phyloP scores from a whole-genome alignment of 2,797 vertebrate genomes.

The Limosa lapponica region DNA sequence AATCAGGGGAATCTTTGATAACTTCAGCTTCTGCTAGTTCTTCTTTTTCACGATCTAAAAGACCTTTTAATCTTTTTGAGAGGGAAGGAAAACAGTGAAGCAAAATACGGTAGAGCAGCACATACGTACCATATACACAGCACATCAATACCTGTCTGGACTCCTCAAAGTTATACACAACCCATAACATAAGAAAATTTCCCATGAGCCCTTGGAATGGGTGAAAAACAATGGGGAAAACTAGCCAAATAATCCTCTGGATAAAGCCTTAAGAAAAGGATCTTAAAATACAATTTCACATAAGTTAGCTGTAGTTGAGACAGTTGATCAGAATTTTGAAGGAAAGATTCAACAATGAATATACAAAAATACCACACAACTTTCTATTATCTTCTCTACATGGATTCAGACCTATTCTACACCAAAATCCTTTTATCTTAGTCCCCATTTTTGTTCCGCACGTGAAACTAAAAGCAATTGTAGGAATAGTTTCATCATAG shows the following conservation, averaged over 20 bases:
- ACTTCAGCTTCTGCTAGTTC: slow-evolving; percentile 90
- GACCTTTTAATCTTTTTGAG: slow-evolving; percentile 85
- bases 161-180: not conserved
- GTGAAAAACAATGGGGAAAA: not conserved
- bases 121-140: too few species aligned
- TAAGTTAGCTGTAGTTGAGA: not conserved
- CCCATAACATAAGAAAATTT: not conserved
- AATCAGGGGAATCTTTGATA: slow-evolving; percentile 98
- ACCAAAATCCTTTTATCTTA: not conserved
- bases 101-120: not conserved
- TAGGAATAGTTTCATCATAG: not conserved
- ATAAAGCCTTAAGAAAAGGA: not conserved
- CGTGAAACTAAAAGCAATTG: not conserved
- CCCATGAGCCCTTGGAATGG: not conserved
- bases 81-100: not conserved
- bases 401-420: not conserved
- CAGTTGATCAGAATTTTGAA: not conserved
- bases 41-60: slow-evolving; percentile 90
- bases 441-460: not conserved
- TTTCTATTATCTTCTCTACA: not conserved
- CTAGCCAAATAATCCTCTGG: not conserved
- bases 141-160: not conserved
- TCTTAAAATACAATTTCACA: not conserved
- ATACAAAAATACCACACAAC: not conserved
- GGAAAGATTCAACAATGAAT: not conserved